A percentile compares a stretch with the other conserved stretches of the same genome.
phyloP scores from a whole-genome alignment of 2,888 invertebrate genomes.

The Drosophila mayaguana region DNA sequence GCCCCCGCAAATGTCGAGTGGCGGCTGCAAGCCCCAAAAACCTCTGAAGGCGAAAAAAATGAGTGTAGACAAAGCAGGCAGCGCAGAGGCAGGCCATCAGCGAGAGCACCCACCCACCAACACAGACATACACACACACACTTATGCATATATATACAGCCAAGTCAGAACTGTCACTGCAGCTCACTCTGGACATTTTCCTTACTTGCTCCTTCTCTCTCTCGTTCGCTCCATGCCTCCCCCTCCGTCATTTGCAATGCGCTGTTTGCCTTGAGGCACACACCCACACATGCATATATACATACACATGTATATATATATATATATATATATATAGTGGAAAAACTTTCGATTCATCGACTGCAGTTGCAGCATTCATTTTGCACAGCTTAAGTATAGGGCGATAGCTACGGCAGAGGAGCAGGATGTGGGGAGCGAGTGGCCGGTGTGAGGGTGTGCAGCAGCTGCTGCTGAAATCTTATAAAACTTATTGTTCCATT shows the following conservation, averaged over 20 bases:
- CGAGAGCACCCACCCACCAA: slow-evolving; percentile 4
- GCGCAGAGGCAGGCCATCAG: neutral
- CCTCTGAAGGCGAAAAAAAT: slow-evolving; percentile 21
- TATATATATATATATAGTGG: slow-evolving; percentile 38
- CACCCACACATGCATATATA: slow-evolving; percentile 13
- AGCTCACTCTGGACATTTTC: slow-evolving; percentile 18
- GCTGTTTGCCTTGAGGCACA: slow-evolving; percentile 62
- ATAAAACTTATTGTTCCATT: slow-evolving; percentile 76
- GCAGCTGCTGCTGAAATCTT: slow-evolving; percentile 46
- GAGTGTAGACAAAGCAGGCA: slow-evolving; percentile 28
- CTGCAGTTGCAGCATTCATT: slow-evolving; percentile 30
- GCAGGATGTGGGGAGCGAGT: neutral
- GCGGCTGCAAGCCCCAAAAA: slow-evolving; percentile 17
- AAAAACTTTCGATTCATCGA: slow-evolving; percentile 73
- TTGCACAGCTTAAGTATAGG: slow-evolving; percentile 9
- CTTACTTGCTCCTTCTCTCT: slow-evolving; percentile 1
- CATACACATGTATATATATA: slow-evolving; percentile 11
- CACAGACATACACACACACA: neutral
- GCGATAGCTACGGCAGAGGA: neutral
- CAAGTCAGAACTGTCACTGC: slow-evolving; percentile 27
- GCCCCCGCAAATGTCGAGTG: slow-evolving; percentile 39
- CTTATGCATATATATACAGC: neutral
- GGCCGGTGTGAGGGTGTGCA: neutral
- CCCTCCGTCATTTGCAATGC: slow-evolving; percentile 49
- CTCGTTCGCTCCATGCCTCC: neutral